Evolutionary conservation across 2,797 vertebrate genomes (phyloP).

Genomic region (Sebastes umbrosus): DNA sequence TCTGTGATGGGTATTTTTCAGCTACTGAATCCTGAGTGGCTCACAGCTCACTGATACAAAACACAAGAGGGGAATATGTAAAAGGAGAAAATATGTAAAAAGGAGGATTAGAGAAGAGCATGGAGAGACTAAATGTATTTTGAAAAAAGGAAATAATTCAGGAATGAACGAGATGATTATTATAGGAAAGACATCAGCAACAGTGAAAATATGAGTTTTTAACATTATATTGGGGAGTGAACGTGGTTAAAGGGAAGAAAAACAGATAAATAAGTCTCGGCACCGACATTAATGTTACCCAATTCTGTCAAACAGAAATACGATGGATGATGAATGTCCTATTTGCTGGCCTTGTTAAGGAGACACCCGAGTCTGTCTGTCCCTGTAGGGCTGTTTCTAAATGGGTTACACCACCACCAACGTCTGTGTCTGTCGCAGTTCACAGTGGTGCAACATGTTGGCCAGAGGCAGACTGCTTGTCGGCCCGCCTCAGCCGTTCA

Average conservation of each 20-base stretch:
- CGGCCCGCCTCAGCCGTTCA: conserved; percentile 23
- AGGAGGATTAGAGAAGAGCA: neutral
- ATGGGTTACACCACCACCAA: conserved; percentile 51
- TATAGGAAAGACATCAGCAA: neutral
- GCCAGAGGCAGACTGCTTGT: conserved; percentile 48
- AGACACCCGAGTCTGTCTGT: conserved; percentile 27
- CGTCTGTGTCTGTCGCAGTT: conserved; percentile 47
- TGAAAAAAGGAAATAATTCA: neutral
- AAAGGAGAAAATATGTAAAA: neutral
- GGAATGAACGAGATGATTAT: neutral
- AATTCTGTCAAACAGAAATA: conserved; percentile 50
- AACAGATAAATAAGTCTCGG: neutral
- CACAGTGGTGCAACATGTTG: conserved; percentile 55
- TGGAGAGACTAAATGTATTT: neutral
- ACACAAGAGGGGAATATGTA: neutral
- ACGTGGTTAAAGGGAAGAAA: neutral
- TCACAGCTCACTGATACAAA: neutral
- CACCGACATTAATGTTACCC: conserved; percentile 23
- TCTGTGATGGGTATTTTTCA: neutral
- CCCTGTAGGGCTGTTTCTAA: conserved; percentile 53
- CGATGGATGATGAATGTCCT: conserved; percentile 51
- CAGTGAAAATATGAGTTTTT: neutral
- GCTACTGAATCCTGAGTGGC: neutral
- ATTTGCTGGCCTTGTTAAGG: conserved; percentile 54
- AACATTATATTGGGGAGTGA: neutral